Evolutionary conservation across 2,113 vertebrate genomes (phyloP), one percentile per base, ranked within the genome.

Genomic region (Leptobrachium ailaonicum): DNA sequence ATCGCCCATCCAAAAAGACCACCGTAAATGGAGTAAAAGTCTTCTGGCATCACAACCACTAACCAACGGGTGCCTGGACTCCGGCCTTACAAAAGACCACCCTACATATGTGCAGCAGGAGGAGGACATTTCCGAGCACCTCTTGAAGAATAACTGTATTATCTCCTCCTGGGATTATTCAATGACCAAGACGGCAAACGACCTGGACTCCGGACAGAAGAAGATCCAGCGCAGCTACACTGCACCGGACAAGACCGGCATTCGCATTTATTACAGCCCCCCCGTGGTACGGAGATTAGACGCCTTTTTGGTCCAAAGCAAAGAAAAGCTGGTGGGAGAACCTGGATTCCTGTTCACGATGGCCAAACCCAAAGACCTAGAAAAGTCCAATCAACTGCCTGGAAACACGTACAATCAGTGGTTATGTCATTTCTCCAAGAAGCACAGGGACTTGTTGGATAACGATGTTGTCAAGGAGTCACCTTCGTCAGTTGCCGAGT

Each of bases 261-360:
- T 99, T 82, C 93, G 98, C 1, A 98, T 99, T 83, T 99, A 99
- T 88, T 99, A 98, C 83, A 99, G 97, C 83, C 98, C 98, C 0
- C 98, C 97, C 0, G 91, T 97, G 14, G 92, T 94, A 42, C 92
- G 98, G 77, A 90, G 92, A 82, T 85, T 93, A 83, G 92, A 93
- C 2, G 80, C 89, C 0, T 88, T 91, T 0, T 83, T 93, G 83
- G 88, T 92, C 71, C 92, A 93, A 6, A 92, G 88, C 80, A 90
- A 89, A 80, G 93, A 90, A 41, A 94, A 93, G 86, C 91, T 93
- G 83, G 87, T 95, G 90, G 90, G 92, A 0, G 94, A 95, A 43
- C 93, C 94, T 0, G 94, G 94, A 0, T 95, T 94, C 86, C 81
- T 95, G 71, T 95, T 95, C 83, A 95, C 94, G 67, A 94, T 93